These are phyloP conservation scores for Epinephelus lanceolatus DNA, from an alignment of 2,113 vertebrate species.

Conservation along the genomic window DNA sequence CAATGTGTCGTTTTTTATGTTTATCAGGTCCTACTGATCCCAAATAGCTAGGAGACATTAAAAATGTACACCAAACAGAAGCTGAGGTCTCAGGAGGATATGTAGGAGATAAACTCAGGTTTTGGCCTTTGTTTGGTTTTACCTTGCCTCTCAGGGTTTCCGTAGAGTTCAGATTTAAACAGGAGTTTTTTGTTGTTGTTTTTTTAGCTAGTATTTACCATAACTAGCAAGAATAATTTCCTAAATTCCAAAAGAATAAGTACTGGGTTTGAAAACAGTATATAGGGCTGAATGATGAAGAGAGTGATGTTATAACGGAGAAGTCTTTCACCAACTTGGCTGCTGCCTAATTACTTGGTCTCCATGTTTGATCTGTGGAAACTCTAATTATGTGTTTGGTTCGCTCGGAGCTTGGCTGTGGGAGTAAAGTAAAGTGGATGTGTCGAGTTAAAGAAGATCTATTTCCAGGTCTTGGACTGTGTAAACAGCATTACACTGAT, in stretches of 20 bases:
- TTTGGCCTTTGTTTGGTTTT: no score
- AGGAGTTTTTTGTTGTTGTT: background rate
- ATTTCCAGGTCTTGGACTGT: slow-evolving; percentile 26
- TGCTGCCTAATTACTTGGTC: slow-evolving; percentile 5
- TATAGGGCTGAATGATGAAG: background rate
- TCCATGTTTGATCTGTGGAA: slow-evolving; percentile 15
- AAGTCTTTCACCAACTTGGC: slow-evolving; percentile 7
- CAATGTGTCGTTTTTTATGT: no score
- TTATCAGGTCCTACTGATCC: no score
- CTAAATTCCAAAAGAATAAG: background rate
- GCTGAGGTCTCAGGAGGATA: no score
- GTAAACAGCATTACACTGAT: background rate
- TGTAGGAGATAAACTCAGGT: no score
- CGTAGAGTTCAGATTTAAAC: background rate
- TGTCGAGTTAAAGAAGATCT: slow-evolving; percentile 14
- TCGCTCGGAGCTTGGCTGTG: slow-evolving; percentile 3
- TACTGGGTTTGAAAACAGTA: background rate
- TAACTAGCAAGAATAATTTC: background rate
- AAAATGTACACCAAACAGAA: no score
- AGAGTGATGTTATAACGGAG: background rate
- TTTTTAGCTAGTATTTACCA: background rate
- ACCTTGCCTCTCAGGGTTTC: no score
- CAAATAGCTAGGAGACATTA: no score
- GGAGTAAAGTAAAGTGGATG: slow-evolving; percentile 9
- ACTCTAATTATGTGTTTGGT: slow-evolving; percentile 16